These are phyloP conservation scores for Nerophis ophidion DNA, from an alignment of 2,113 vertebrate genomes.

Conservation along the genomic window DNA sequence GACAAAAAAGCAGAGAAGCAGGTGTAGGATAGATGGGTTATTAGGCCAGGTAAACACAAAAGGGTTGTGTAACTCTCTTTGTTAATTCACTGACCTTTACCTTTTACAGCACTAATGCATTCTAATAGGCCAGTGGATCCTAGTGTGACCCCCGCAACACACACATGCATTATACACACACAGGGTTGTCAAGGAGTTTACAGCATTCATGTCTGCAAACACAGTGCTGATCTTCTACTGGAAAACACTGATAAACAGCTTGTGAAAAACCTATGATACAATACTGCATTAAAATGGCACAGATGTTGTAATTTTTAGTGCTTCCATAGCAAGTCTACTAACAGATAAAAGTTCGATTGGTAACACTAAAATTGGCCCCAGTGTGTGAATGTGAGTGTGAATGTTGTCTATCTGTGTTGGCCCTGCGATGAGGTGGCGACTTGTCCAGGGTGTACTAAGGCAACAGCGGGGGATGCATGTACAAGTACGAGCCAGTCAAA, in stretches of 20 bases:
- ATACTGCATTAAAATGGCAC: background rate
- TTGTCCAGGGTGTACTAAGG: too few relatives aligned
- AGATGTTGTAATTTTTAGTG: too few relatives aligned
- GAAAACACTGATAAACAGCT: conserved; percentile 1
- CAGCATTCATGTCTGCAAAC: conserved; percentile 28
- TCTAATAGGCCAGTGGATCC: conserved; percentile 44
- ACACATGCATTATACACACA: conserved; percentile 22
- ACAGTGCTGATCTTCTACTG: background rate
- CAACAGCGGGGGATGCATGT: too few relatives aligned
- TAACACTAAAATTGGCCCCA: too few relatives aligned
- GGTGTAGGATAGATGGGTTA: conserved; percentile 41
- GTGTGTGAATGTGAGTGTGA: too few relatives aligned
- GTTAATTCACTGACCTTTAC: conserved; percentile 67
- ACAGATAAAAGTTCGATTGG: too few relatives aligned
- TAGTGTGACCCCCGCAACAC: conserved; percentile 25
- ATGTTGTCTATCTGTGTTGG: too few relatives aligned
- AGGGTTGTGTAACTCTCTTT: conserved; percentile 56
- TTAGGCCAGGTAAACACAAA: conserved; percentile 54
- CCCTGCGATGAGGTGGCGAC: too few relatives aligned
- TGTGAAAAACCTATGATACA: background rate
- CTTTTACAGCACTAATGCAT: conserved; percentile 59
- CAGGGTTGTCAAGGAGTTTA: conserved; percentile 48
- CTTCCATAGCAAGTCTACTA: too few relatives aligned
- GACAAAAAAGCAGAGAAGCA: conserved; percentile 11
- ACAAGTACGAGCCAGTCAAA: too few relatives aligned